Conservation (phyloP, 2,113 vertebrate genomes). For the Equus quagga region DNA sequence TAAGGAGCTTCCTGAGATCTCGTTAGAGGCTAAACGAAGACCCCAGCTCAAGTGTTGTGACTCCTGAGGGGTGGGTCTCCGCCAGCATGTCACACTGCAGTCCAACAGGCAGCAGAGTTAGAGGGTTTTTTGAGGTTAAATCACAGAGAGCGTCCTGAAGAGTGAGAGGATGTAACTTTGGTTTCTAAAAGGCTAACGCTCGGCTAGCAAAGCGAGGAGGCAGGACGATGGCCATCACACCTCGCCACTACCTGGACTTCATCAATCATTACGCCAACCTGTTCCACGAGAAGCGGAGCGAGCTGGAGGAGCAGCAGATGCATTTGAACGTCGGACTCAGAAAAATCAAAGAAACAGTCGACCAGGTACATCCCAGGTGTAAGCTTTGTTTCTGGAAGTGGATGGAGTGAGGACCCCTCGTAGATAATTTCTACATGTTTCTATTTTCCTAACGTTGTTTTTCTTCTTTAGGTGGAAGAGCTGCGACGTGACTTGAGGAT, state of each 20-base stretch:
- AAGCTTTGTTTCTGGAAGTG: accelerated
- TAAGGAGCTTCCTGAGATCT: accelerated
- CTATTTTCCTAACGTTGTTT: accelerated
- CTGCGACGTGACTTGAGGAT: constrained; percentile 96
- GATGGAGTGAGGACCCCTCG: accelerated
- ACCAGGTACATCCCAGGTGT: constrained; percentile 89
- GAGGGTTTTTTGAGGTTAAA: accelerated
- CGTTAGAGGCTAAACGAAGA: accelerated
- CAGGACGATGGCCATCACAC: constrained; percentile 98
- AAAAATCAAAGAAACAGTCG: constrained; percentile 99
- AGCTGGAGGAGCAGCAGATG: constrained; percentile 99
- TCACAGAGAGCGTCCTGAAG: accelerated
- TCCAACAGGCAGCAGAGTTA: accelerated
- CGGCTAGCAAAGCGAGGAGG: constrained; percentile 97
- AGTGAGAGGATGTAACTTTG: neutral
- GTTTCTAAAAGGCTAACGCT: constrained; percentile 93
- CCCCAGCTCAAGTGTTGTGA: accelerated
- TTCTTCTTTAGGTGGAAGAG: constrained; percentile 93
- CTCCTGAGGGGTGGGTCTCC: accelerated
- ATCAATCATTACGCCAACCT: constrained; percentile 99
- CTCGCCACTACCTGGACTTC: constrained; percentile 99
- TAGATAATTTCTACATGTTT: accelerated
- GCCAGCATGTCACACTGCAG: accelerated
- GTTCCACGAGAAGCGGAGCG: constrained; percentile 98
- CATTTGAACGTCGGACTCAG: constrained; percentile 98